Base-by-base conservation (phyloP, 2,888 invertebrate species). In the Tanypteryx hageni region DNA sequence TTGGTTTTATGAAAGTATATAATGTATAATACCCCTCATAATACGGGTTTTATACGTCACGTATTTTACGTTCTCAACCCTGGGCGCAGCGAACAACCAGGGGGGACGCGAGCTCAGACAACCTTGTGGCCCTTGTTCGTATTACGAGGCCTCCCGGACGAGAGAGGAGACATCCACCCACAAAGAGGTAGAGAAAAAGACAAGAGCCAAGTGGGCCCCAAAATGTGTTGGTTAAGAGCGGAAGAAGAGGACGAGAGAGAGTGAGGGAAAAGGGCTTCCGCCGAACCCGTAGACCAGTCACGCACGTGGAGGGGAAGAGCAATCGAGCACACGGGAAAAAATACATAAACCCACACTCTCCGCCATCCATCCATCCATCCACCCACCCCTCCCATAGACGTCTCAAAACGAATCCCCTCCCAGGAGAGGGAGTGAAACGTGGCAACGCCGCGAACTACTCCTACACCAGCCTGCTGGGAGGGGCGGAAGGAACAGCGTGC, bases 71-170 rank as follows among this genome's bases (percentile, higher is more conserved):
- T n/a, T n/a, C n/a, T n/a, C n/a, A n/a, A n/a, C n/a, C n/a, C n/a
- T n/a, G n/a, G n/a, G n/a, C n/a, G n/a, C n/a, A n/a, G n/a, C n/a
- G n/a, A n/a, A n/a, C n/a, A n/a, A n/a, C n/a, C n/a, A 61, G 31
- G 59, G 27, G 61, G 61, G 64, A 44, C 27, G 44, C 31, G 44
- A 14, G 5, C 89, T 89, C 89, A 89, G 89, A 89, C 89, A 89
- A 89, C 89, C 89, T 89, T 89, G 89, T 44, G 64, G 89, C 61
- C 89, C 64, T 89, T 64, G 89, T 31, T 89, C 89, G 89, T 64
- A 64, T 89, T 89, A 86, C 89, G 64, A 31, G 86, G 86, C 18
- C 61, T 61, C 31, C 56, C 85, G 58, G 86, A 86, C 61, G 59
- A 56, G 83, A n/a, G 86, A 27, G 31, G 82, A 16, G 13, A 59